Conservation (phyloP, 2,888 invertebrate species). For the Perizoma flavofasciatum region DNA sequence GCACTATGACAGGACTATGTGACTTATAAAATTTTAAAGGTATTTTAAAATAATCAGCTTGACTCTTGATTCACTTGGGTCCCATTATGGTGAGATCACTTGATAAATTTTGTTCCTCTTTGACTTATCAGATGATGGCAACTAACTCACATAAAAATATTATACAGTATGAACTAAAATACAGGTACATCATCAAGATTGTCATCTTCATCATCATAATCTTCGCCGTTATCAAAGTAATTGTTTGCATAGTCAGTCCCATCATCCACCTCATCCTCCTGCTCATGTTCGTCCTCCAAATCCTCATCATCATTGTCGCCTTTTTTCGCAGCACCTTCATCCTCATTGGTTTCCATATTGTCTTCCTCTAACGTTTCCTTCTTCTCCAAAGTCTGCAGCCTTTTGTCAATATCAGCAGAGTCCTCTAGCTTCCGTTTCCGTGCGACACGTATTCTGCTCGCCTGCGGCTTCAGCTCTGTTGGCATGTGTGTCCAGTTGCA, state of each 20-base stretch:
- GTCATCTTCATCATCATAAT: conserved; percentile 94
- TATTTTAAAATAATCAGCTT: too few relatives aligned
- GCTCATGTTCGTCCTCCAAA: conserved; percentile 86
- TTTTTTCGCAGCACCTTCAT: conserved; percentile 75
- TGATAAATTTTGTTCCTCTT: too few relatives aligned
- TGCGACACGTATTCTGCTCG: conserved; percentile 57
- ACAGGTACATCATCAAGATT: conserved; percentile 93
- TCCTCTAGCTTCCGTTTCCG: conserved; percentile 72
- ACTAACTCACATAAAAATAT: too few relatives aligned
- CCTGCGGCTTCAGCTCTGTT: conserved; percentile 84
- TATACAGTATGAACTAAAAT: conserved; percentile 75
- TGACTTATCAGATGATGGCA: too few relatives aligned
- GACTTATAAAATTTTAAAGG: too few relatives aligned
- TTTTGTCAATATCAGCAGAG: conserved; percentile 65
- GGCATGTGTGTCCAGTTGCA: conserved; percentile 87
- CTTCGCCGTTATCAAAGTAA: conserved; percentile 95
- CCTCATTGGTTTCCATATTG: conserved; percentile 74
- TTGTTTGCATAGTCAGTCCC: conserved; percentile 94
- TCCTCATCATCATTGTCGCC: conserved; percentile 83
- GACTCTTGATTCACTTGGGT: too few relatives aligned
- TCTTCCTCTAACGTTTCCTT: conserved; percentile 84
- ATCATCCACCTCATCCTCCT: conserved; percentile 94
- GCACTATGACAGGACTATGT: too few relatives aligned
- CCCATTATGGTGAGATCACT: too few relatives aligned
- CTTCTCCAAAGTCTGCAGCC: conserved; percentile 87